Base-by-base conservation (phyloP, 2,888 invertebrate genomes). In the Ichneumoninae sp. region DNA sequence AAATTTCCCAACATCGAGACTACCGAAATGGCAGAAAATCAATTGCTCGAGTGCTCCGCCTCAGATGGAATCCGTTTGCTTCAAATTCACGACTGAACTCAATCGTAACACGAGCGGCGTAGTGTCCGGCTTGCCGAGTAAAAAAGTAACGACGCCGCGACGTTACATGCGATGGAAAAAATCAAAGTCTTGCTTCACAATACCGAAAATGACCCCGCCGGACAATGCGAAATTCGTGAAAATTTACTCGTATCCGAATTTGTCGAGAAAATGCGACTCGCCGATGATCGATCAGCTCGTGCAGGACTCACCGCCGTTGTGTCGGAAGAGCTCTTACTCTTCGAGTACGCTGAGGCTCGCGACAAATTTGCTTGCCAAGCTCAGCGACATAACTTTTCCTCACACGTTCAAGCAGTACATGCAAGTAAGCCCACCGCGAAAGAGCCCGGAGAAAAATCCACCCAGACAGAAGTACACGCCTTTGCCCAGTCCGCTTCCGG, bases 141-240 rank as follows among this genome's bases (percentile, higher is more conserved):
- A 88, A 74, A 90, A 89, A 71, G 75, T 87, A 6, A 40, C 76
- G 36, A 85, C 86, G 40, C 88, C 91, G 1, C 87, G 86, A 44
- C 89, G 91, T 8, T 90, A 90, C 57, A 81, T 90, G 16, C 90
- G 89, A 10, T 92, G 91, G 90, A 89, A 86, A 69, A 91, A 88
- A 86, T 89, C 89, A 13, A 90, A 89, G 47, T 92, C 92, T 1
- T 92, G 89, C 47, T 85, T 86, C 30, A 81, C 88, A 3, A 88
- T 91, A 40, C 88, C 88, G 5, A 89, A 87, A 83, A 75, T 87
- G 22, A 60, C 71, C 22, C 88, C 87, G 8, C 33, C 88, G 16
- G 88, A 90, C 36, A 85, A 80, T 52, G 77, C 71, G 22, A 89
- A 84, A 76, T 90, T 91, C 33, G 77, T 83, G 10, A 91, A 88